Evolutionary conservation across 1,140 invertebrate species (phyloP).

Genomic region (Nylanderia fulva): DNA sequence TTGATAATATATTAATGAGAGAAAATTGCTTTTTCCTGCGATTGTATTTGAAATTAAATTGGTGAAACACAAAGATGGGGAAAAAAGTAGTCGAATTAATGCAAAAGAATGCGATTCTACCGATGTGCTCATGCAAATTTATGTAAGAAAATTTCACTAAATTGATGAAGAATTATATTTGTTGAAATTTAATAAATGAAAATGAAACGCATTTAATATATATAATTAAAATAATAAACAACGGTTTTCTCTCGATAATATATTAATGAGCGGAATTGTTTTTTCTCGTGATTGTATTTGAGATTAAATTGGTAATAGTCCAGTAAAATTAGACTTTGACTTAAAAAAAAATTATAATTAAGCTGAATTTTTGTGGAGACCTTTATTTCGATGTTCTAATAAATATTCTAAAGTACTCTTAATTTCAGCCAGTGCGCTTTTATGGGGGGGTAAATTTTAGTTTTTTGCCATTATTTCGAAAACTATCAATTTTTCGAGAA

Average conservation of each 20-base stretch:
- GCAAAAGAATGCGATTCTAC: not conserved
- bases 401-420: too few relatives aligned
- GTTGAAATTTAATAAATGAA: slow-evolving; percentile 32
- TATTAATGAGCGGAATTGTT: not conserved
- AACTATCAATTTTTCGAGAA: too few relatives aligned
- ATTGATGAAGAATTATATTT: slow-evolving; percentile 3
- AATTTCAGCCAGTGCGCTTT: too few relatives aligned
- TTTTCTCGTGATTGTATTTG: not conserved
- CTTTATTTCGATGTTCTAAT: too few relatives aligned
- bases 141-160: not conserved
- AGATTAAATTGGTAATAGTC: not conserved
- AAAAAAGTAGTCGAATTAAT: not conserved
- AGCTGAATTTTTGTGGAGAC: too few relatives aligned
- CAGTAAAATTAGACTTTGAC: too few relatives aligned
- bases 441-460: too few relatives aligned
- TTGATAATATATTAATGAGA: not conserved
- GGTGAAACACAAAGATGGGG: not conserved
- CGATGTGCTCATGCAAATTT: not conserved
- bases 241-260: not conserved
- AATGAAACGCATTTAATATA: not conserved
- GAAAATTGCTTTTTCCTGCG: not conserved
- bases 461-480: too few relatives aligned
- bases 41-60: not conserved
- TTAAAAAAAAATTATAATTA: too few relatives aligned
- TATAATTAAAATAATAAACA: not conserved